These are phyloP conservation scores for Malaclemys terrapin DNA, from an alignment of 2,113 vertebrate genomes.

Conservation along the genomic window DNA sequence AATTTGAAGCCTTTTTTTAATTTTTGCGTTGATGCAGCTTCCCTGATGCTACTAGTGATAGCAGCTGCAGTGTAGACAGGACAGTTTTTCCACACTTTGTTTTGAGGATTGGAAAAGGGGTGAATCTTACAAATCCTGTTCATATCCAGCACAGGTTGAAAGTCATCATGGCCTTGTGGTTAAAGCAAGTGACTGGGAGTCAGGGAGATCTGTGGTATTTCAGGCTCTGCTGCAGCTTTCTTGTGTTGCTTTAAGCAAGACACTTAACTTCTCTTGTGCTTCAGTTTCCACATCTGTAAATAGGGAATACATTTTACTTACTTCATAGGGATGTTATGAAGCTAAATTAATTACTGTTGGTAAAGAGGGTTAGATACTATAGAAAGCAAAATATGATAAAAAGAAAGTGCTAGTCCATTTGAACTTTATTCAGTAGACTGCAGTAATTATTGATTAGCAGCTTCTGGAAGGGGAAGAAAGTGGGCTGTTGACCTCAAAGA, in stretches of 20 bases:
- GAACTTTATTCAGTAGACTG: not conserved
- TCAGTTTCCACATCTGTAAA: not conserved
- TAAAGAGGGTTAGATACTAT: constrained; percentile 25
- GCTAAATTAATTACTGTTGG: constrained; percentile 29
- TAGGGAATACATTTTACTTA: constrained; percentile 18
- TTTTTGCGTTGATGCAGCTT: not conserved
- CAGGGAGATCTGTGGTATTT: not conserved
- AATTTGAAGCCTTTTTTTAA: not conserved
- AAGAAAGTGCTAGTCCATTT: constrained; percentile 11
- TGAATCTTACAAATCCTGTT: not conserved
- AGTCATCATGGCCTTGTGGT: not conserved
- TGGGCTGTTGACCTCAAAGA: constrained; percentile 40
- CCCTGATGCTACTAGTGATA: not conserved
- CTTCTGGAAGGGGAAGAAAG: constrained; percentile 46
- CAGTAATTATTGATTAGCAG: constrained; percentile 45
- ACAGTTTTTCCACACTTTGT: not conserved
- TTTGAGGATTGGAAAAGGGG: not conserved
- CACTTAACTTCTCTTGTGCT: not conserved
- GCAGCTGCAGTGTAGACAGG: not conserved
- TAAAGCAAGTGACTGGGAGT: fast-evolving
- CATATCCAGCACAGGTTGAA: not conserved
- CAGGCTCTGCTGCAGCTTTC: not conserved
- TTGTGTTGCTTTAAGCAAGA: not conserved
- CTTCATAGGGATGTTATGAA: not conserved
- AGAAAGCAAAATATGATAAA: constrained; percentile 30